phyloP scores from a whole-genome alignment of 2,888 invertebrate species.

The Agapetus fuscipes region DNA sequence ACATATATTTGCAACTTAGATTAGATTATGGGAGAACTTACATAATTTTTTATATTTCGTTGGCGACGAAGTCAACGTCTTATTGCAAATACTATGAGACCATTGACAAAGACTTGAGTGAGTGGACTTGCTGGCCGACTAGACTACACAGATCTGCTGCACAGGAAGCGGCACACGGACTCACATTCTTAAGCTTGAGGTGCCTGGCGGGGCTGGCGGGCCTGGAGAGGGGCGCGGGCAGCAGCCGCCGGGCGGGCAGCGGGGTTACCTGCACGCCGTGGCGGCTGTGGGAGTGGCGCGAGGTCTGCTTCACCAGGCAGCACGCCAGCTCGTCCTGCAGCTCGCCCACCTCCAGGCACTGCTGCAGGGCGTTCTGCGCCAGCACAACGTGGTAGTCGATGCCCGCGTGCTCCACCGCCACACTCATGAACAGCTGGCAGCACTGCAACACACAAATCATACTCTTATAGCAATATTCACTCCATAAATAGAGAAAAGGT shows the following conservation, averaged over 20 bases:
- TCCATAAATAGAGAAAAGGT: conserved; percentile 2
- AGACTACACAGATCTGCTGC: no score
- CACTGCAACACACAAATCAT: conserved; percentile 49
- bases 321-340: conserved; percentile 91
- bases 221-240: conserved; percentile 6
- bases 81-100: no score
- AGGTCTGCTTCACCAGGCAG: conserved; percentile 85
- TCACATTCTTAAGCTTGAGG: conserved; percentile 42
- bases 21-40: no score
- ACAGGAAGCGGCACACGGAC: no score
- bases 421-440: conserved; percentile 92
- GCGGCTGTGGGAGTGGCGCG: conserved; percentile 71
- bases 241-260: conserved; percentile 21
- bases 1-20: no score
- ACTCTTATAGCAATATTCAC: conserved; percentile 3
- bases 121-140: no score
- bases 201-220: conserved; percentile 24
- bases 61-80: no score
- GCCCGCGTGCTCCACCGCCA: conserved; percentile 89
- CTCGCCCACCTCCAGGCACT: conserved; percentile 82
- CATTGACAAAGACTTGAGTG: no score
- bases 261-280: conserved; percentile 79
- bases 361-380: conserved; percentile 91
- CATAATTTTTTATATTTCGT: no score
- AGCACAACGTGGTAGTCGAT: conserved; percentile 96